A percentile compares a stretch with the other conserved stretches of the same genome.
Conservation (phyloP, 1,140 invertebrate species). For the Pteromalus puparum region DNA sequence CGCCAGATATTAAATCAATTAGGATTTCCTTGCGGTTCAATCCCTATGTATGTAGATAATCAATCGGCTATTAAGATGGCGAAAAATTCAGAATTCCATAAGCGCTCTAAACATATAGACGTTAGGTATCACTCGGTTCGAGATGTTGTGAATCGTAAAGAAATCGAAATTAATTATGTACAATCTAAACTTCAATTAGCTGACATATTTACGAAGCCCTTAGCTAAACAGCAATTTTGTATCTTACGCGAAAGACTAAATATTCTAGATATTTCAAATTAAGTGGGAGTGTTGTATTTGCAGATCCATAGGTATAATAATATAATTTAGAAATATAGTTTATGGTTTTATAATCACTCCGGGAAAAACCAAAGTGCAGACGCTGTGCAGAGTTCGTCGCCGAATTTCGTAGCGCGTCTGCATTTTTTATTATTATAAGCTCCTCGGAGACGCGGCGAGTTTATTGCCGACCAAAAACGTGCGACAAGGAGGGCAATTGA, state of each 20-base stretch:
- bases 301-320: no score
- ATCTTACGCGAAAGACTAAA: neutral
- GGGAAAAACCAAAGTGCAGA: no score
- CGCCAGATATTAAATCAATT: neutral
- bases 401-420: no score
- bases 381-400: no score
- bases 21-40: neutral
- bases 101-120: constrained; percentile 63
- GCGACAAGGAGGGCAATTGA: no score
- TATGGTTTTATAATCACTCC: no score
- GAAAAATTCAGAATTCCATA: constrained; percentile 61
- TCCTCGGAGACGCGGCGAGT: no score
- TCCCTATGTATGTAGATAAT: constrained; percentile 50
- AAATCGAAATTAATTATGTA: constrained; percentile 51
- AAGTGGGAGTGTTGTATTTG: neutral
- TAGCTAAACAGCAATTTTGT: neutral
- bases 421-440: no score
- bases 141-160: constrained; percentile 47
- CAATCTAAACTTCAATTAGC: constrained; percentile 16
- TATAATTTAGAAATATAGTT: no score
- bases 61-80: constrained; percentile 53
- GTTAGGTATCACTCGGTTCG: constrained; percentile 57
- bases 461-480: no score
- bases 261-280: neutral
- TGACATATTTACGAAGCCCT: constrained; percentile 28